Evolutionary conservation across 2,113 vertebrate species (phyloP), one percentile per base, ranked within the genome.

Genomic region (Macquaria ambigua): DNA sequence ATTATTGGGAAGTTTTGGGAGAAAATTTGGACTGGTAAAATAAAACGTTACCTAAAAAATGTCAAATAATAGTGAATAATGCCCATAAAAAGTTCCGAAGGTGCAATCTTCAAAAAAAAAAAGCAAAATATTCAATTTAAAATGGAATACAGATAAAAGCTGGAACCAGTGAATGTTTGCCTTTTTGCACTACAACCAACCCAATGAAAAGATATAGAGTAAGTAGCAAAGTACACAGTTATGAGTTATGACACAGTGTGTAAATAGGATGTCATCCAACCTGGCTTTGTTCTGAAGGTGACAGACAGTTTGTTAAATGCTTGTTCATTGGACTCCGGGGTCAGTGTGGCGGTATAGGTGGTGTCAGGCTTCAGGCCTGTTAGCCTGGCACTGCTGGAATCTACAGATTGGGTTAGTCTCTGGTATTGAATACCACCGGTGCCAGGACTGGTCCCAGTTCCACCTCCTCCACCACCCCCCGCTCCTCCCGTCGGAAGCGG

Each of bases 321-420:
- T 21, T 83, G 94, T 41, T 94, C 41, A 18, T 97, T 97, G 70
- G 97, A 97, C 75, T 98, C 96, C 0, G 98, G 97, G 11, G 94
- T 92, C 71, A 99, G 96, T 0, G 89, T 96, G 67, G 96, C 97
- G 1, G 93, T 93, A 0, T 99, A 99, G 0, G 93, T 96, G n/a
- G 97, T 97, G 76, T 96, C 95, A 0, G 98, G 96, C 6, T 86
- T 83, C 2, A 99, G 96, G 74, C 87, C 90, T 0, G 88, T 93
- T 79, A 99, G 93, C 21, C 77, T 31, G 55, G 93, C 88, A 75
- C 80, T 91, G 1, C 89, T 97, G 81, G 96, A 90, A 21, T 96
- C 94, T 4, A 95, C 96, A 0, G 96, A 77, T 15, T 96, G 87
- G 15, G 91, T 96, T 25, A 95, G 81, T 28, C 92, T 95, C 52